Percentiles rank a stretch among this genome's conserved stretches.
Evolutionary conservation across 2,113 vertebrate species (phyloP).

Genomic region (Larimichthys polyactis): DNA sequence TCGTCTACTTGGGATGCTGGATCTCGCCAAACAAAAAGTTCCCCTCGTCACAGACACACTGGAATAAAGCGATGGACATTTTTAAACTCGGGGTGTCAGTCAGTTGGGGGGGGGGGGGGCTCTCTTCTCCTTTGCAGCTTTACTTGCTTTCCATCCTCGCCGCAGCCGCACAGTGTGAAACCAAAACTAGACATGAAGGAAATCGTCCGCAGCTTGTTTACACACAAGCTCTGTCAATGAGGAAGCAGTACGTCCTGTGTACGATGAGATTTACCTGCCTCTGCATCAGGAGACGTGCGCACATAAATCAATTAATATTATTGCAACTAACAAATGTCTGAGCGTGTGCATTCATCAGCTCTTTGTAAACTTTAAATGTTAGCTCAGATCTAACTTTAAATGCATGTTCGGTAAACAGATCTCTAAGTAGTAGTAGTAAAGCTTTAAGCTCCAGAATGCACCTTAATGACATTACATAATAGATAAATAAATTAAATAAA

Average conservation of each 20-base stretch:
- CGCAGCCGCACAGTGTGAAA: not conserved
- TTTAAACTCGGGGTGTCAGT: slow-evolving; percentile 29
- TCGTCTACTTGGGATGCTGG: slow-evolving; percentile 64
- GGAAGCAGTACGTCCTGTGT: not conserved
- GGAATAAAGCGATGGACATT: slow-evolving; percentile 45
- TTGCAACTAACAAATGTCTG: not conserved
- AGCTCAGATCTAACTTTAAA: too few species aligned
- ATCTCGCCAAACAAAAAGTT: slow-evolving; percentile 61
- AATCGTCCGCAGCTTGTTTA: slow-evolving; percentile 28
- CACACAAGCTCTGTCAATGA: not conserved
- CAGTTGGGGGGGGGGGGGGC: not conserved
- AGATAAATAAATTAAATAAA: not conserved
- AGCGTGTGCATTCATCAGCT: not conserved
- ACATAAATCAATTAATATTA: not conserved
- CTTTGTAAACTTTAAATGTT: not conserved
- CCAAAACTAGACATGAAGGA: slow-evolving; percentile 6
- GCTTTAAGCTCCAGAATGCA: not conserved
- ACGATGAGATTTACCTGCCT: not conserved
- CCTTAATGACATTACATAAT: not conserved
- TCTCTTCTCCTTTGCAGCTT: not conserved
- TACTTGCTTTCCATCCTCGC: not conserved
- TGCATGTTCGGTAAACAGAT: not conserved
- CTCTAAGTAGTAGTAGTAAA: too few species aligned
- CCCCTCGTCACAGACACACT: not conserved
- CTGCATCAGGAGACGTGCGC: not conserved